Evolutionary conservation across 92 coral and sea anemone species (phyloP).

Genomic region (Porites evermanni): DNA sequence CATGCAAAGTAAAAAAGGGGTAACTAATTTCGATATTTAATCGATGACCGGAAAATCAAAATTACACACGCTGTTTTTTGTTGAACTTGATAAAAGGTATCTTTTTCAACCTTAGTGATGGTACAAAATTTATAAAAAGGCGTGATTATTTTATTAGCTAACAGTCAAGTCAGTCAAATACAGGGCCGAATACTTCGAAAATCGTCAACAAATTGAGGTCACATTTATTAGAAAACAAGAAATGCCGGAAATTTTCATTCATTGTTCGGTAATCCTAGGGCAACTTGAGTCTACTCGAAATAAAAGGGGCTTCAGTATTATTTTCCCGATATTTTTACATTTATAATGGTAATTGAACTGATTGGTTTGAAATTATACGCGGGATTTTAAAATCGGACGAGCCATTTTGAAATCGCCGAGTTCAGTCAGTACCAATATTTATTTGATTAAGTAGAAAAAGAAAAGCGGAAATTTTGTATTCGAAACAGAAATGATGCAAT

Average conservation of each 20-base stretch:
- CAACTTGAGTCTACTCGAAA: no score
- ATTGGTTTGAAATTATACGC: no score
- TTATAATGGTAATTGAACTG: no score
- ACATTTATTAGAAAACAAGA: background rate
- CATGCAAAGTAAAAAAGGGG: background rate
- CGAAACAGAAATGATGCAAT: no score
- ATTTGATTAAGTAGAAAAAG: no score
- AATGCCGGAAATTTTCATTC: background rate
- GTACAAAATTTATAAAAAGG: background rate
- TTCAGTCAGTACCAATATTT: no score
- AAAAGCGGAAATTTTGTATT: no score
- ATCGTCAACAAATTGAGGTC: background rate
- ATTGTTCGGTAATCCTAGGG: no score
- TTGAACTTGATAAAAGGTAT: background rate
- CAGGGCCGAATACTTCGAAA: background rate
- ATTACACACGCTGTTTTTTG: background rate
- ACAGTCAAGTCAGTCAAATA: conserved; percentile 4
- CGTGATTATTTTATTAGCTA: background rate
- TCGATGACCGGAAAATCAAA: conserved; percentile 4
- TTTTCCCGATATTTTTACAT: no score
- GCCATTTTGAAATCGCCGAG: no score
- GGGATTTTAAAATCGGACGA: no score
- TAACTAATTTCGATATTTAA: background rate
- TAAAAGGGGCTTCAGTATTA: no score
- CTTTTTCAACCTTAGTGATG: background rate